Conservation (phyloP, 2,888 invertebrate species). For the Bellardia bayeri region DNA sequence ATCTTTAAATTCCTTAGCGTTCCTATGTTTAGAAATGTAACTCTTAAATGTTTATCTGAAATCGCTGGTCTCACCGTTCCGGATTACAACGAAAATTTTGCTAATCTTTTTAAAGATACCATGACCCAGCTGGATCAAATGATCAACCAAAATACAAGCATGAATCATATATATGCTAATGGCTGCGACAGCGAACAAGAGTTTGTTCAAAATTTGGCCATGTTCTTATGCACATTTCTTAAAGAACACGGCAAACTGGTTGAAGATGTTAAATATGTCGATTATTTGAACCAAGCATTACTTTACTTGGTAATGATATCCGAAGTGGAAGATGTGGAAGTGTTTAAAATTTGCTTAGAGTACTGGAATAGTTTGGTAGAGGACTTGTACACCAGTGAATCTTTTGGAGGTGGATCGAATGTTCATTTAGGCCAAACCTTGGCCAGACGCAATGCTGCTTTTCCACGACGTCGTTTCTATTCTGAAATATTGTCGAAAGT, state of each 20-base stretch:
- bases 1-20: slow-evolving; percentile 98
- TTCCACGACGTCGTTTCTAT: slow-evolving; percentile 89
- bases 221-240: slow-evolving; percentile 98
- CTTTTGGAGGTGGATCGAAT: slow-evolving; percentile 84
- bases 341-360: slow-evolving; percentile 99
- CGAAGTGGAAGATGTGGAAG: slow-evolving; percentile 99
- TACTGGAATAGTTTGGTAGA: slow-evolving; percentile 98
- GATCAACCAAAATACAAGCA: slow-evolving; percentile 95
- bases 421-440: slow-evolving; percentile 79
- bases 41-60: slow-evolving; percentile 98
- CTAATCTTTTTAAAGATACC: slow-evolving; percentile 94
- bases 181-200: slow-evolving; percentile 99
- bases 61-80: slow-evolving; percentile 96
- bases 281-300: slow-evolving; percentile 92
- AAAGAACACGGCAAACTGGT: slow-evolving; percentile 97
- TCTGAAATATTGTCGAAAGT: slow-evolving; percentile 93
- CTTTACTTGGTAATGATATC: slow-evolving; percentile 96
- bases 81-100: slow-evolving; percentile 97
- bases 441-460: slow-evolving; percentile 80
- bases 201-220: slow-evolving; percentile 98
- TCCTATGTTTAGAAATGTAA: slow-evolving; percentile 98
- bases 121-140: slow-evolving; percentile 96
- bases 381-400: slow-evolving; percentile 95
- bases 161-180: slow-evolving; percentile 96
- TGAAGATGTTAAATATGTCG: slow-evolving; percentile 91